Evolutionary conservation across 2,888 invertebrate species (phyloP), one percentile per base, ranked within the genome.

Genomic region (Morpho deidamia): DNA sequence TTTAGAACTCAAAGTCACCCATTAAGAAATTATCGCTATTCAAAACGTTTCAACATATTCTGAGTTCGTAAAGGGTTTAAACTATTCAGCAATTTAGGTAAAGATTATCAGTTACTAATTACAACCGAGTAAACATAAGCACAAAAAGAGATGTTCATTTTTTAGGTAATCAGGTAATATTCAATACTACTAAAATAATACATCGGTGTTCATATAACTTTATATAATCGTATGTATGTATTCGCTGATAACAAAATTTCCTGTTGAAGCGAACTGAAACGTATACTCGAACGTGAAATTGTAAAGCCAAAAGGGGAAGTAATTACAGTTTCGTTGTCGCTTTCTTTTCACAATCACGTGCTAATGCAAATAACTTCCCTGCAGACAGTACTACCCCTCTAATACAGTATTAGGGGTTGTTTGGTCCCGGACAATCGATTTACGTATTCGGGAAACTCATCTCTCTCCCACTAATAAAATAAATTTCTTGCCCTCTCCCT

Each of bases 401-500:
- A 33, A 69, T 73, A 76, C 75, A 74, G 70, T 67, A 76, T 78
- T 74, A 76, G 76, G 84, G 82, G 83, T 78, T 81, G 71, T 70
- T 74, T 70, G 71, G 76, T 74, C 74, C 69, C 70, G 61, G 74
- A 67, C 80, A 82, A 88, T 87, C 86, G 86, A 87, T 87, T 80
- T 70, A 61, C 67, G 72, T 73, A 83, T 83, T 83, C 78, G 76
- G 85, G 76, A 78, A 77, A 72, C 73, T 60, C 60, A 60, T 70
- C 61, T 58, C 62, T 73, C 82, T 65, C 77, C 47, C 76, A 59
- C 68, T 55, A 56, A 41, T 38, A 35, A 35, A 57, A 58, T 64
- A 66, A 59, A 53, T 51, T 50, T 44, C 59, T 51, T 41, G 56
- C 65, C 46, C 50, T 81, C 79, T 73, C 76, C 53, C 64, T 78